A percentile compares a stretch with the other conserved stretches of the same genome.
phyloP scores from a whole-genome alignment of 1,140 invertebrate genomes.

The Drosophila mayri region DNA sequence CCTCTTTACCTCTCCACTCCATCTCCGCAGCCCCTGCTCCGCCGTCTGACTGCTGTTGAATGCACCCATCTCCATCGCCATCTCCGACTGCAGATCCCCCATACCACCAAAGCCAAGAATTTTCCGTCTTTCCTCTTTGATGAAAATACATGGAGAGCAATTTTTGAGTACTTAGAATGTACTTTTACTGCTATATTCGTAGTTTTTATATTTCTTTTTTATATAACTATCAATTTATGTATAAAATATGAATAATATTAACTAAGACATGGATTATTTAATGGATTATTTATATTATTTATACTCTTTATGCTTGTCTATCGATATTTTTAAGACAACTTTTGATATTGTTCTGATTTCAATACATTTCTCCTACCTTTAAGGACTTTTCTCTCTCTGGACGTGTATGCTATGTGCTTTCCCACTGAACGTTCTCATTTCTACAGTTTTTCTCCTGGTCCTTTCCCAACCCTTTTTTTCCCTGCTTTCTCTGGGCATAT shows the following conservation, averaged over 20 bases:
- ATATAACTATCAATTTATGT: not conserved
- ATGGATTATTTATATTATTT: no score
- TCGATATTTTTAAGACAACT: not conserved
- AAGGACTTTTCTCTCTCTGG: constrained; percentile 4
- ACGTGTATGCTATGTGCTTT: constrained; percentile 47
- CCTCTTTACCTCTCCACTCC: constrained; percentile 12
- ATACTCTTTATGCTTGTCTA: no score
- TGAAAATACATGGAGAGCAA: not conserved
- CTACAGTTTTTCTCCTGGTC: constrained; percentile 28
- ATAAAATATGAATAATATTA: not conserved
- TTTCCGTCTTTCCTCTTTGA: constrained; percentile 18
- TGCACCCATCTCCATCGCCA: constrained; percentile 61
- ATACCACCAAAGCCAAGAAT: constrained; percentile 26
- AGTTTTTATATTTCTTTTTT: not conserved
- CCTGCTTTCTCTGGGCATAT: constrained; percentile 24
- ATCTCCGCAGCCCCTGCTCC: not conserved
- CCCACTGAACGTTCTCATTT: constrained; percentile 42
- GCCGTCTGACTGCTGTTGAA: constrained; percentile 41
- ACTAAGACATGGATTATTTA: no score
- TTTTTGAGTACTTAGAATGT: no score
- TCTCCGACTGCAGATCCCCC: constrained; percentile 39
- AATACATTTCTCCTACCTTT: not conserved
- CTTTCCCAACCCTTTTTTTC: constrained; percentile 25
- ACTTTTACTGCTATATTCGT: not conserved
- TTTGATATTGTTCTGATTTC: not conserved